Base-by-base conservation (phyloP, 53 echinoderm and acorn worm genomes). In the Paracentrotus lividus region DNA sequence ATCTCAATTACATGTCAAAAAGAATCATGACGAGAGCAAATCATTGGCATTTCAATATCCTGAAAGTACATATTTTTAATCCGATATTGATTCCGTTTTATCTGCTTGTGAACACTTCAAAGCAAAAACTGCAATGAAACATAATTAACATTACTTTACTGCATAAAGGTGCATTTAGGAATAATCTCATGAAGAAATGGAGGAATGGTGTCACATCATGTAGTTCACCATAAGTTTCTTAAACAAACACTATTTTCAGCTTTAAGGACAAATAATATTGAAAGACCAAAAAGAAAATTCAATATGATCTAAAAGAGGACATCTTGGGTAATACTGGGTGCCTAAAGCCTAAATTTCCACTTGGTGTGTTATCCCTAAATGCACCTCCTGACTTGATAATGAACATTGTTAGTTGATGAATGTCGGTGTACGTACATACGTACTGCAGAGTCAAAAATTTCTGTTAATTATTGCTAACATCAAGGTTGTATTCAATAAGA, bases 361-460 rank as follows among this genome's bases (percentile, higher is more conserved):
- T 69, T 38, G 36, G n/a, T n/a, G n/a, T n/a, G 20, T 40, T 36
- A 36, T n/a, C 18, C 51, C 15, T 44, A 87, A 87, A 87, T 87
- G 88, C 88, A 87, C 88, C 88, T 58, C 36, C 20, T 36, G 33
- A 55, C 10, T 57, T n/a, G 59, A 56, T 88, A 31, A 40, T 38
- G 88, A 57, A 88, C 27, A 14, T 13, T 88, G 88, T 88, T 88
- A 88, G 88, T 88, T 88, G 33, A 88, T 88, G 88, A 55, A 29
- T 85, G 85, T 85, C 47, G 27, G 27, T 85, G 85, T 81, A 67
- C 29, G 36, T 40, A n/a, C n/a, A 18, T 84, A 59, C 32, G 38
- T 56, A 38, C 29, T 3, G 54, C 88, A 88, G 88, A 54, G 54
- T 23, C 36, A 24, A 51, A 23, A 2, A 18, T 36, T 4, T 88